Base-by-base conservation (phyloP, 1,140 invertebrate species). In the Caenorhabditis elegans region DNA sequence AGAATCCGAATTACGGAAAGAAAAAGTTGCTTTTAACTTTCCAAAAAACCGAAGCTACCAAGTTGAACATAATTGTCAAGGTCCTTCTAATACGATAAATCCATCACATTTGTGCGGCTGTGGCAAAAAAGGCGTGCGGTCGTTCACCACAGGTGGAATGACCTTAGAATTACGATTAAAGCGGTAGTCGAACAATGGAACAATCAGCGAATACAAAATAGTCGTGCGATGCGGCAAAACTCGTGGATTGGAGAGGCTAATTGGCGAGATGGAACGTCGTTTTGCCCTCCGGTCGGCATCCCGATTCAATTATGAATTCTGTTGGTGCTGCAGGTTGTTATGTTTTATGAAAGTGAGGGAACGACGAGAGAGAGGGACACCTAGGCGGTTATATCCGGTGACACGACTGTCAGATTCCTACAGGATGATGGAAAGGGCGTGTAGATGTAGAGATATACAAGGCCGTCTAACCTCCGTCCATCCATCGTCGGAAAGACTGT, bases 341-440 rank as follows among this genome's bases (percentile, higher is more conserved):
- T 70, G 60, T 70, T 70, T 39, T 70, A 70, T 70, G 34, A 70
- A 39, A 22, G 19, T 26, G 60, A 70, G 39, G 15, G 15, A 5
- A 43, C 39, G 39, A n/a, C n/a, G n/a, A n/a, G n/a, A n/a, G n/a
- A n/a, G n/a, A n/a, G n/a, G n/a, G n/a, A n/a, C 39, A 43, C 39
- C 39, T 43, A 43, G 15, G 39, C 39, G 15, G 39, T 26, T 70
- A 70, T 70, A 70, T 70, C 60, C 60, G 60, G 60, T 22, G 60
- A 60, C n/a, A n/a, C 53, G 28, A 34, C 53, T 60, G 53, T 34
- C 53, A 60, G 53, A 70, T 70, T n/a, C n/a, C 60, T 70, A 43
- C 60, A 70, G 60, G 60, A 70, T 60, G 53, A 60, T 22, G 60
- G 60, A 70, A 70, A 70, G 60, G 60, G 60, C n/a, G 60, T 70